A percentile compares a stretch with the other conserved stretches of the same genome.
Evolutionary conservation across 2,888 invertebrate genomes (phyloP).

Genomic region (Cyaniris semiargus): DNA sequence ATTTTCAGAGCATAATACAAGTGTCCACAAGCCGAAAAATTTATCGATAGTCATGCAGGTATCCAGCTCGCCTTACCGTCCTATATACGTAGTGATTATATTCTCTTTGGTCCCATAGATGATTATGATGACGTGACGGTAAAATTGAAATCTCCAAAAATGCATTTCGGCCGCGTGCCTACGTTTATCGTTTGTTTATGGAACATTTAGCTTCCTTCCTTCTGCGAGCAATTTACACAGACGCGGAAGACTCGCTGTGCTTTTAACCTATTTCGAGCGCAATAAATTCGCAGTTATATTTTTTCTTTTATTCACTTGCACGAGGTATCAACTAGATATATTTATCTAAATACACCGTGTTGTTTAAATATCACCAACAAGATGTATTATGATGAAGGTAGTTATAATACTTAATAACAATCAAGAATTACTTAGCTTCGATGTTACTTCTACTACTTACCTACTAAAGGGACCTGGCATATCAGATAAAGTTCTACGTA

Average conservation of each 20-base stretch:
- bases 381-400: too few relatives aligned
- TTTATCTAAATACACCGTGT: background rate
- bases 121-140: background rate
- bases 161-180: conserved; percentile 35
- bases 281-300: conserved; percentile 42
- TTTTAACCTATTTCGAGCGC: conserved; percentile 44
- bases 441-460: too few relatives aligned
- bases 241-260: conserved; percentile 43
- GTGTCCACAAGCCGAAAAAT: background rate
- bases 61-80: too few relatives aligned
- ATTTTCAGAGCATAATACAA: background rate
- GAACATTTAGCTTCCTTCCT: conserved; percentile 46
- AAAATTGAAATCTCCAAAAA: background rate
- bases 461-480: too few relatives aligned
- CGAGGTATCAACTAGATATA: background rate
- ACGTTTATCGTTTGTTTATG: conserved; percentile 40
- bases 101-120: background rate
- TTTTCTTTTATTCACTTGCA: conserved; percentile 37
- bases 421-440: too few relatives aligned
- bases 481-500: too few relatives aligned
- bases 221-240: conserved; percentile 36
- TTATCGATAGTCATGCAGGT: background rate
- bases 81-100: too few relatives aligned
- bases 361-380: too few relatives aligned
- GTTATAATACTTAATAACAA: too few relatives aligned